These are phyloP conservation scores for Yasuhikotakia modesta DNA, from an alignment of 2,797 vertebrate genomes.

Conservation along the genomic window DNA sequence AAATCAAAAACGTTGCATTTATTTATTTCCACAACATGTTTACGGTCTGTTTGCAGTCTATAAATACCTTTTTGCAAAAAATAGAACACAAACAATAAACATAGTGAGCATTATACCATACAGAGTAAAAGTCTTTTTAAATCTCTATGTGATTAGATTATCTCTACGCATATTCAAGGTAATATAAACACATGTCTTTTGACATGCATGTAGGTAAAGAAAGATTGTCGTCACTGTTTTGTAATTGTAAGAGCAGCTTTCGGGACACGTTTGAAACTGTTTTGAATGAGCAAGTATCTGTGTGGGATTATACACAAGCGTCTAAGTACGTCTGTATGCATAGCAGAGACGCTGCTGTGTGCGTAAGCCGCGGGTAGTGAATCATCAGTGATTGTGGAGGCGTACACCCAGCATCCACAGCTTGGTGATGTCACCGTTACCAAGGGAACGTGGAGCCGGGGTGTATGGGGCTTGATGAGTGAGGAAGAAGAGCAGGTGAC, in stretches of 20 bases:
- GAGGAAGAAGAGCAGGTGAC: slow-evolving; percentile 50
- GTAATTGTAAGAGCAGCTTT: too few relatives aligned
- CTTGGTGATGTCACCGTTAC: slow-evolving; percentile 83
- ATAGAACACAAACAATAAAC: too few relatives aligned
- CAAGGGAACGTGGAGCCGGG: slow-evolving; percentile 70
- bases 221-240: neutral
- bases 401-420: slow-evolving; percentile 67
- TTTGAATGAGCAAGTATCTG: slow-evolving; percentile 11
- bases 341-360: slow-evolving; percentile 52
- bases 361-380: slow-evolving; percentile 79
- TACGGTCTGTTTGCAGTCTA: too few relatives aligned
- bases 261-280: slow-evolving; percentile 10
- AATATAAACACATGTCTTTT: neutral
- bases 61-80: too few relatives aligned
- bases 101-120: too few relatives aligned
- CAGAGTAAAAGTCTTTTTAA: too few relatives aligned
- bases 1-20: too few relatives aligned
- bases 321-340: slow-evolving; percentile 10
- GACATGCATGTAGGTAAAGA: neutral
- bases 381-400: slow-evolving; percentile 82
- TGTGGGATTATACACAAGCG: slow-evolving; percentile 8
- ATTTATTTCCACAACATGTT: too few relatives aligned
- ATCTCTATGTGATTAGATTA: neutral
- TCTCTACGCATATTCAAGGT: neutral
- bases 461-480: slow-evolving; percentile 65